These are phyloP conservation scores for Saccostrea glomerata DNA, from an alignment of 1,140 invertebrate species.

Conservation along the genomic window DNA sequence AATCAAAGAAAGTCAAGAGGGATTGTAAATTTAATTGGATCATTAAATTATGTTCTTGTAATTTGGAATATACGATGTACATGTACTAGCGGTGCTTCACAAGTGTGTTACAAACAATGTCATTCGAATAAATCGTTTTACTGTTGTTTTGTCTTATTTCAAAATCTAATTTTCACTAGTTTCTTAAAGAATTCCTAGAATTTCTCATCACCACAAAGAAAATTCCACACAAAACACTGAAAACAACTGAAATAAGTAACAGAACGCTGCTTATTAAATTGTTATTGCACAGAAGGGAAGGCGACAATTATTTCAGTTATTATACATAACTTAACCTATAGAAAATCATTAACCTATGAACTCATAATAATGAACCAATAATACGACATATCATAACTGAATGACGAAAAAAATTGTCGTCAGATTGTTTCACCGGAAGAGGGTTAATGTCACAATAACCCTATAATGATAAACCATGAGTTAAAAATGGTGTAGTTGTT, in stretches of 20 bases:
- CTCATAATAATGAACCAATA: slow-evolving; percentile 11
- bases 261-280: not conserved
- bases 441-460: not conserved
- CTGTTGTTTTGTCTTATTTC: not conserved
- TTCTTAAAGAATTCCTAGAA: not conserved
- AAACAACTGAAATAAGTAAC: not conserved
- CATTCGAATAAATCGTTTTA: slow-evolving; percentile 30
- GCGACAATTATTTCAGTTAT: not conserved
- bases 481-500: not conserved
- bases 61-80: not conserved
- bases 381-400: not conserved
- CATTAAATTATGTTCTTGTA: too few relatives aligned
- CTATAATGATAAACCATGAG: not conserved
- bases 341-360: slow-evolving; percentile 30
- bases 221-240: not conserved
- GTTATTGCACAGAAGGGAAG: not conserved
- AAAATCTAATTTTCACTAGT: not conserved
- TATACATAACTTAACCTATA: not conserved
- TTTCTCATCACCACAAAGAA: not conserved
- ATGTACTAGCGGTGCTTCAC: not conserved
- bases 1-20: not conserved
- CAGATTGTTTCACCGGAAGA: not conserved
- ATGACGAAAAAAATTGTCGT: not conserved
- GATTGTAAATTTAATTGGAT: too few relatives aligned
- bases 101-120: slow-evolving; percentile 8